phyloP scores from a whole-genome alignment of 2,888 invertebrate genomes.

The Minunthozetes semirufus region DNA sequence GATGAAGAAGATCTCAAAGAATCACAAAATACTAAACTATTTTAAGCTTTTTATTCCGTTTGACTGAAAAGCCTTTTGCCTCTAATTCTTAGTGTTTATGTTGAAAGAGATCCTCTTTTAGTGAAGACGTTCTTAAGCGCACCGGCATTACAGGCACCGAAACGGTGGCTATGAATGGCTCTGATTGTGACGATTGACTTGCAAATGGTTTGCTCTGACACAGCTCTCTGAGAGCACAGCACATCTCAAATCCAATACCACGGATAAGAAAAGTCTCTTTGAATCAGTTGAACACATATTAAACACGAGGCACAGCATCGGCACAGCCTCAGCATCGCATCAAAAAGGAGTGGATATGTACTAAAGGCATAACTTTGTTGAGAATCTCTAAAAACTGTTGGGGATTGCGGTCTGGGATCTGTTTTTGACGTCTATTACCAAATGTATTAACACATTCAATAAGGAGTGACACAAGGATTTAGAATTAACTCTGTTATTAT shows the following conservation, averaged over 20 bases:
- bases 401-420: conserved; percentile 24
- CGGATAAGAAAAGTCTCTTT: not conserved
- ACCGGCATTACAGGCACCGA: not conserved
- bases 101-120: not conserved
- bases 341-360: not conserved
- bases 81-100: not conserved
- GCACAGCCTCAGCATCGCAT: too few relatives aligned
- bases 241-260: not conserved
- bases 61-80: too few relatives aligned
- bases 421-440: conserved; percentile 19
- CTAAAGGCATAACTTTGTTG: not conserved
- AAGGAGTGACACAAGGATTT: not conserved
- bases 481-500: not conserved
- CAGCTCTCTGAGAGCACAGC: too few relatives aligned
- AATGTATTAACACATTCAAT: conserved; percentile 14
- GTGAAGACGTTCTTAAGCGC: not conserved
- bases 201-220: not conserved
- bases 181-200: not conserved
- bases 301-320: not conserved
- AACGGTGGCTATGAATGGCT: not conserved
- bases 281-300: not conserved
- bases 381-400: conserved; percentile 6
- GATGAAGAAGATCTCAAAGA: not conserved
- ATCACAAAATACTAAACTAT: not conserved
- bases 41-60: conserved; percentile 15